Evolutionary conservation across 2,113 vertebrate genomes (phyloP), one percentile per base, ranked within the genome.

Genomic region (Pelodiscus sinensis): DNA sequence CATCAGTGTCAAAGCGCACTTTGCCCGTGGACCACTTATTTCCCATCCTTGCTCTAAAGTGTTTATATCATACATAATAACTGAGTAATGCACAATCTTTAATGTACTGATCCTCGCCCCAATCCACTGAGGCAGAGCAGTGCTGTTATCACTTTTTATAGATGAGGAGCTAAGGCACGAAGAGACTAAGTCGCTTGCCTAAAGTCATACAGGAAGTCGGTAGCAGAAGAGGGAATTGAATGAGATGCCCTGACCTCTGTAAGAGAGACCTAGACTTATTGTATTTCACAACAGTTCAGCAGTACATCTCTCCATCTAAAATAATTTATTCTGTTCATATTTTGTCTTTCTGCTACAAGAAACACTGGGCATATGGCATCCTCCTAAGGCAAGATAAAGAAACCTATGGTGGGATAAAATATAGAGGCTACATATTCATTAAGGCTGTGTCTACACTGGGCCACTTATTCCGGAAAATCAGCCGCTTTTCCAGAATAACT

Each of bases 311-410:
- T 92, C 90, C 92, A 95, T 94, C 83, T 82, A 89, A 90, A 89
- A 24, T 90, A 89, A 96, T 94, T 94, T 95, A 92, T 96, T 94
- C 92, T 81, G 81, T 87, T 93, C 90, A 65, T 93, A 84, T 87
- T 94, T 96, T 86, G 81, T 60, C 90, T 94, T 87, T 84, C 57
- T 88, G 89, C 88, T 96, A 78, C 62, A 75, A 92, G 92, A 78
- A 84, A 88, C 56, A 73, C 77, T n/a, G 86, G 85, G 88, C 95
- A 94, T 96, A 95, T 94, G 94, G 94, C 92, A 78, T 92, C 95
- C 94, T 93, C 94, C n/a, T 75, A 92, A 89, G 94, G 77, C 58
- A 24, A 1, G 57, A 58, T 81, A 81, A 58, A 73, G 85, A 81
- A 96, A 93, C 18, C 79, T 82, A 83, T 54, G 81, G n/a, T 75